Conservation (phyloP, 1,140 invertebrate species). For the Microplitis mediator region DNA sequence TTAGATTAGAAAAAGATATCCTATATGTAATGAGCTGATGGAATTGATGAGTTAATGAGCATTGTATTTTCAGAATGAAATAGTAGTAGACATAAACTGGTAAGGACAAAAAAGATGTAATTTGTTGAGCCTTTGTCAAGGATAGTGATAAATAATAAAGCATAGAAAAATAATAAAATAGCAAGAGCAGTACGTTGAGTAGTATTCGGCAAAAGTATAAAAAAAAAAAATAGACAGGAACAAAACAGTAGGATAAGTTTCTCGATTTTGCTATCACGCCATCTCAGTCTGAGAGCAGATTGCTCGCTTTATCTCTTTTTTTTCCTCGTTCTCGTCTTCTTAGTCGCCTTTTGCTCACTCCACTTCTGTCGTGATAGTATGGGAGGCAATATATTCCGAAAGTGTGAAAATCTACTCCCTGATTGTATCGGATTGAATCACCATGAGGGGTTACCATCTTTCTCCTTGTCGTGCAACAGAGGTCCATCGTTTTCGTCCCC, state of each 20-base stretch:
- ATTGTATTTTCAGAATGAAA: no score
- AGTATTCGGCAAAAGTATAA: neutral
- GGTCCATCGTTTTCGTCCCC: neutral
- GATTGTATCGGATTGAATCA: slow-evolving; percentile 53
- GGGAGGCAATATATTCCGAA: slow-evolving; percentile 43
- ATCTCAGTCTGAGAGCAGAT: neutral
- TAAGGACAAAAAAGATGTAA: no score
- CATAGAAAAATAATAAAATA: neutral
- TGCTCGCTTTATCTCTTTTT: neutral
- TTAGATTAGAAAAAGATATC: no score
- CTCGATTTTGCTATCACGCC: neutral
- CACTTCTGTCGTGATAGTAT: slow-evolving; percentile 14
- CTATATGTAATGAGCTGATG: no score
- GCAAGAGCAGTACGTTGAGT: neutral
- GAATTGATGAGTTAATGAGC: no score
- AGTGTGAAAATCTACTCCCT: slow-evolving; percentile 48
- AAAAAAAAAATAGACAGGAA: neutral
- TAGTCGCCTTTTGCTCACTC: neutral
- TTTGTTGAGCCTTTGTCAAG: no score
- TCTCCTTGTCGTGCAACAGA: neutral
- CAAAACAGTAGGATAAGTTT: neutral
- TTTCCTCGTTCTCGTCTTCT: neutral
- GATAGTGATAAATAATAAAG: no score
- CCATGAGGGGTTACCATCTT: slow-evolving; percentile 28
- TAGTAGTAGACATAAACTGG: no score